phyloP scores from a whole-genome alignment of 2,888 invertebrate species.

The Meandrusa payeni region DNA sequence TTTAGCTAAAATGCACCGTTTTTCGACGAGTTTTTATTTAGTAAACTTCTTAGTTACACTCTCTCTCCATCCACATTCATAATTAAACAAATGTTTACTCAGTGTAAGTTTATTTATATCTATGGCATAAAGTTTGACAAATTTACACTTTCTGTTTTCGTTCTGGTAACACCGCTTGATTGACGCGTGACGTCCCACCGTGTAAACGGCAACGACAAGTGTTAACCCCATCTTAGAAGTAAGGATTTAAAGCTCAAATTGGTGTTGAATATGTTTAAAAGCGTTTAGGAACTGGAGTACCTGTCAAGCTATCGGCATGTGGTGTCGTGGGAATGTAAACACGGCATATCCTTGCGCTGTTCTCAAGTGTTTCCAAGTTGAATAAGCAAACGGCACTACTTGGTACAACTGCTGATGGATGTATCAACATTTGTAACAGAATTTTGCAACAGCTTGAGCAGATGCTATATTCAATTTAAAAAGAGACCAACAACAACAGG shows the following conservation, averaged over 20 bases:
- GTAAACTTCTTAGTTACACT: no score
- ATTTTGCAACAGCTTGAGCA: no score
- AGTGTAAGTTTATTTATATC: conserved; percentile 3
- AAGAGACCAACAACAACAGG: no score
- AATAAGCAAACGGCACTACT: conserved; percentile 5
- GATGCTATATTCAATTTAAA: no score
- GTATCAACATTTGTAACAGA: no score
- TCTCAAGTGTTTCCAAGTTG: conserved; percentile 43
- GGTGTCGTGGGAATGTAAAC: conserved; percentile 74
- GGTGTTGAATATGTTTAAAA: conserved; percentile 24
- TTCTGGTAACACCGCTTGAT: conserved; percentile 39
- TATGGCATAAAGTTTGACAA: conserved; percentile 10
- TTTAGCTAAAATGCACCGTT: no score
- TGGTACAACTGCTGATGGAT: not conserved
- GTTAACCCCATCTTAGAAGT: conserved; percentile 3
- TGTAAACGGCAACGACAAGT: not conserved
- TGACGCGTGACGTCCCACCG: conserved; percentile 46
- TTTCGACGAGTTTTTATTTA: no score
- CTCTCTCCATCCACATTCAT: no score
- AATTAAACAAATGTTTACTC: not conserved
- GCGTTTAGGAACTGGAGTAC: conserved; percentile 31
- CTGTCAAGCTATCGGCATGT: conserved; percentile 54
- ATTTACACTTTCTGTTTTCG: conserved; percentile 18
- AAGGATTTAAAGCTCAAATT: conserved; percentile 38
- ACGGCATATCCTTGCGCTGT: conserved; percentile 43